Base-by-base conservation (phyloP, 2,797 vertebrate genomes). In the Paramormyrops hopkinsi region DNA sequence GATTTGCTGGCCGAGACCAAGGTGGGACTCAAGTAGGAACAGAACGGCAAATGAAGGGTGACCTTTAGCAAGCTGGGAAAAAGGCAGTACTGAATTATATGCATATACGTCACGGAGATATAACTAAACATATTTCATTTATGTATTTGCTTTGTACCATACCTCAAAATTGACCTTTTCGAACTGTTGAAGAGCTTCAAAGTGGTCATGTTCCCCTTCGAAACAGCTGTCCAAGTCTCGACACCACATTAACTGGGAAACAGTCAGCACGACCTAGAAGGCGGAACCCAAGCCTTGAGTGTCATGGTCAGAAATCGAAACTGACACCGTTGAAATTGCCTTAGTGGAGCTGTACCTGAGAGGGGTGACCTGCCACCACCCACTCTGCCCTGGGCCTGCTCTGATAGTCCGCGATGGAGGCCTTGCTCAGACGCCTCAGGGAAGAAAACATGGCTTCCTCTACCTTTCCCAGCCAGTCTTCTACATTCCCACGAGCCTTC, bases 191-290 rank as follows among this genome's bases (percentile, higher is more conserved):
- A 97, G 91, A 8, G 96, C 95, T 90, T 95, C 91, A 90, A 96
- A 89, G 88, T 92, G 95, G 90, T 95, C 90, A 0, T 94, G 94
- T 33, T 92, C 94, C 65, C 93, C 94, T 88, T 96, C 96, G 65
- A 98, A 92, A 90, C 96, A 96, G 89, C 94, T 92, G 0, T 97
- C 96, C 92, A 97, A 92, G 89, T 97, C 97, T 22, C 94, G 95
- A 91, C 96, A 97, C 97, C 97, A 98, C 97, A 97, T 97, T 88
- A 97, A 92, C 91, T 98, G 97, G 69, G 97, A 97, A 93, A 97
- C 92, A 4, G 97, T 98, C 91, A 98, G 93, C 92, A 98, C 96
- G 91, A 98, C 96, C 97, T 98, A 86, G 84, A 22, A 48, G 50
- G 9, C 29, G 50, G 17, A 29, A 89, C 25, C 84, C 19, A 54